Evolutionary conservation across 1,140 invertebrate genomes (phyloP).

Genomic region (Microplitis demolitor): DNA sequence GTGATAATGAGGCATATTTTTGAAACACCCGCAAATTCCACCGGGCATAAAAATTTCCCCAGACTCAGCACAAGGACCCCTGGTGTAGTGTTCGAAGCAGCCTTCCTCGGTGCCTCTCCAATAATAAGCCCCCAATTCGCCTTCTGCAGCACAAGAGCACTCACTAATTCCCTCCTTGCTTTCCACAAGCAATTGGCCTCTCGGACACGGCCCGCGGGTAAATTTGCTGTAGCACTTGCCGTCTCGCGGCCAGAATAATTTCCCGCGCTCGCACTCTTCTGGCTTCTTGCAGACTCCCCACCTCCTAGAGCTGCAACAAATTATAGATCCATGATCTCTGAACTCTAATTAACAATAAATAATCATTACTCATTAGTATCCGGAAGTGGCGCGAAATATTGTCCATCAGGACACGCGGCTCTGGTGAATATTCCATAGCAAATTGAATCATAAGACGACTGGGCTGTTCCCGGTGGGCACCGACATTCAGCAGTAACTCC

Average conservation of each 20-base stretch:
- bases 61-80: slow-evolving; percentile 74
- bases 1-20: slow-evolving; percentile 74
- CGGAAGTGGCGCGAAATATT: slow-evolving; percentile 72
- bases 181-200: slow-evolving; percentile 70
- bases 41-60: slow-evolving; percentile 78
- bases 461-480: slow-evolving; percentile 77
- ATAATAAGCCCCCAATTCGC: slow-evolving; percentile 59
- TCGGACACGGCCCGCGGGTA: slow-evolving; percentile 74
- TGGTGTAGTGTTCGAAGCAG: slow-evolving; percentile 78
- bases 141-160: slow-evolving; percentile 63
- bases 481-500: slow-evolving; percentile 74
- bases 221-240: slow-evolving; percentile 72
- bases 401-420: slow-evolving; percentile 72
- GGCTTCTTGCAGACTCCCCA: slow-evolving; percentile 74
- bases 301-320: slow-evolving; percentile 54
- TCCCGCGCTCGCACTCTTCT: slow-evolving; percentile 65
- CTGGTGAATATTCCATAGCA: slow-evolving; percentile 74
- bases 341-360: not conserved
- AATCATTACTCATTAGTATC: slow-evolving; percentile 42
- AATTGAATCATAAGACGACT: slow-evolving; percentile 61
- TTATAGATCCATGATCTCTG: not conserved
- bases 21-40: slow-evolving; percentile 72
- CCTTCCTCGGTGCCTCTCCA: slow-evolving; percentile 63
- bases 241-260: slow-evolving; percentile 75
- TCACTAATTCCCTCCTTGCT: slow-evolving; percentile 64